Evolutionary conservation across 2,113 vertebrate species (phyloP), one percentile per base, ranked within the genome.

Genomic region (Cavia porcellus): DNA sequence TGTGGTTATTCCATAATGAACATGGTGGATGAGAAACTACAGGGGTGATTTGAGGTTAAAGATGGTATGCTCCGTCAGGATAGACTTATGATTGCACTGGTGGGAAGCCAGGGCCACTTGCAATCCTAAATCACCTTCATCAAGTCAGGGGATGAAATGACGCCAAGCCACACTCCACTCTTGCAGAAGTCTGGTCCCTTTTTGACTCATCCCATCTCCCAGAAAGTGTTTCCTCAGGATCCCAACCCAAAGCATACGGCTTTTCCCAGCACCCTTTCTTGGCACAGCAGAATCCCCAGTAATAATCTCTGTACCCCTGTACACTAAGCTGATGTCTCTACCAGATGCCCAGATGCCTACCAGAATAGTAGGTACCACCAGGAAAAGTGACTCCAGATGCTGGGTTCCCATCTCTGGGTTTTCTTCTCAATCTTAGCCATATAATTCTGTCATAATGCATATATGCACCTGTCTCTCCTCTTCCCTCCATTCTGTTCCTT

Each of bases 391-490:
- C 25, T 83, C 86, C 13, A 61, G 38, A 3, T 12, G 15, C 42
- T 70, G 30, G n/a, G 10, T 57, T 50, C 10, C 22, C 11, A 17
- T 74, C 75, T 92, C 64, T 22, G 42, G 7, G 30, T 62, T 55
- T 85, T 13, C 61, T 59, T 13, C 57, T 80, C 45, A 22, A 77
- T 52, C 68, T 59, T 61, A 50, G 50, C 42, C 57, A 25, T 88
- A 24, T 24, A 47, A 32, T 52, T 68, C 50, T 79, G 47, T 5
- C 32, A 45, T 59, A 55, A 45, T 19, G 4, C 15, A 0, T 22
- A 17, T 5, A 9, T 59, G 13, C 0, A 1, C 28, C 1, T 25
- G n/a, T 9, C 35, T 3, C 32, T 2, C 35, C 50, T 42, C 70
- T 3, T 88, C 7, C 45, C 15, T 89, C 12, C 47, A 12, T 52